Base-by-base conservation (phyloP, 2,113 vertebrate genomes). In the Varanus komodoensis region DNA sequence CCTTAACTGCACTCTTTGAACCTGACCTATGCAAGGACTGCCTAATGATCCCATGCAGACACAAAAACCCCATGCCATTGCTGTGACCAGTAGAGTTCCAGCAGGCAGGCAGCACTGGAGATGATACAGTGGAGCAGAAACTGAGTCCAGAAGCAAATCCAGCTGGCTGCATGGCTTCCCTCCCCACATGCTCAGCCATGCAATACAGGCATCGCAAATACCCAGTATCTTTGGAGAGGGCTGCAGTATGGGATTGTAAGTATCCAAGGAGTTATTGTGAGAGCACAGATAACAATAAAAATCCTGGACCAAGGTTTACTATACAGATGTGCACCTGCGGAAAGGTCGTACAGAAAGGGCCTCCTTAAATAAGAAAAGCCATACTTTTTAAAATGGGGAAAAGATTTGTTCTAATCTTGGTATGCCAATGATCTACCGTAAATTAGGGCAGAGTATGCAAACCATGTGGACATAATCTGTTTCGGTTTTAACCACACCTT, bases 231-330 rank as follows among this genome's bases (percentile, higher is more conserved):
- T 84, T 69, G 48, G 64, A 85, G 14, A 23, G 38, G 38, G 19
- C 38, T 52, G 17, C 48, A 48, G 15, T 52, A 4, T 29, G 67
- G 44, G 11, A 68, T 23, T 44, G 23, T 38, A 14, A 44, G 11
- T 29, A 48, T 48, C 27, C 34, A 44, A 27, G 34, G 34, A 21
- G 67, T 38, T 85, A 61, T 88, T 91, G 92, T 90, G 83, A 15
- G n/a, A 90, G 89, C 12, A 83, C 86, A 54, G 11, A 8, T 54
- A 54, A 54, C 11, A 73, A 79, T 81, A 91, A 78, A 77, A 77
- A 88, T 90, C 79, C 61, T 52, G 68, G 91, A 78, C 38, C 79
- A 83, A 91, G 84, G 90, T 94, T 92, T 94, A 94, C 83, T 91
- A 92, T 25, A 74, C 29, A 12, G 15, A 8, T 4, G 91, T 93